Evolutionary conservation across 1,140 invertebrate genomes (phyloP), one percentile per base, ranked within the genome.

Genomic region (Penaeus vannamei): DNA sequence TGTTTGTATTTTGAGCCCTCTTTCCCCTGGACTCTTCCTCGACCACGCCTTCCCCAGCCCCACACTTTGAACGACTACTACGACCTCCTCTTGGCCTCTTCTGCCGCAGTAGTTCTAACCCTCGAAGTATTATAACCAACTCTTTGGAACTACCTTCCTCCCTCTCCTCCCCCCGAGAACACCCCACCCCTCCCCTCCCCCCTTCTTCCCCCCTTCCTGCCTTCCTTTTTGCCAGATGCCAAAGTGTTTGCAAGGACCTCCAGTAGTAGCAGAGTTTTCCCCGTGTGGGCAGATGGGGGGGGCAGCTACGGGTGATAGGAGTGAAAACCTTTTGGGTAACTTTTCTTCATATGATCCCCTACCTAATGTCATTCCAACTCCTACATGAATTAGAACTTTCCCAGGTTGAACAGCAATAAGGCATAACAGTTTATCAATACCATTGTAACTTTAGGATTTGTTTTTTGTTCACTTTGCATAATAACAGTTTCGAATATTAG

Each of bases 321-420:
- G 66, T 87, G 86, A 87, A 87, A 87, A 66, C 86, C 86, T 87
- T 87, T 87, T 87, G 77, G 86, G 77, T 81, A 87, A 82, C 79
- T 87, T 76, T 76, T 32, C 26, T 76, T 66, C 77, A 69, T 82
- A 87, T 81, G 42, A 77, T 72, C 69, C 86, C 86, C 86, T 87
- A 81, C 86, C 86, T 87, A 87, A 87, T 87, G 86, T 87, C 86
- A 87, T 87, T 87, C 86, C 86, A 87, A 81, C 77, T 87, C 86
- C 86, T 87, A 82, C 77, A 87, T 87, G 61, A 87, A 87, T 87
- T 87, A 87, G 62, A 82, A 82, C 80, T 87, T 87, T 82, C 86
- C 86, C 86, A 87, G 86, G 86, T 87, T 87, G 86, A 87, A 87
- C 86, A 87, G 86, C 86, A 87, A 87, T 87, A 87, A 87, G 79